phyloP scores from a whole-genome alignment of 2,113 vertebrate species.

The Hoplias malabaricus region DNA sequence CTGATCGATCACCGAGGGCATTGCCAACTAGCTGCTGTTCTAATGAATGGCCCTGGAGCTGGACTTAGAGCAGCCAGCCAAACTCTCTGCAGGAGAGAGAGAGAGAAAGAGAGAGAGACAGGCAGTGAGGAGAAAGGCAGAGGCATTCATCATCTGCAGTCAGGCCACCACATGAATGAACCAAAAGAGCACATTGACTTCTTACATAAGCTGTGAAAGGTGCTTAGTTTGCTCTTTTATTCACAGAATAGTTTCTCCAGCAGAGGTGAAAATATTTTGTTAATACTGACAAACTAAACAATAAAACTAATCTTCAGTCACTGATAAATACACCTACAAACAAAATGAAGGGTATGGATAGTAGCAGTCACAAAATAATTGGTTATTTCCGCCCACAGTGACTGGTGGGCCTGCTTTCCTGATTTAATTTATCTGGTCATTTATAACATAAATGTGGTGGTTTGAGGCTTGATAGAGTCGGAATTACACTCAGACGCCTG shows the following conservation, averaged over 20 bases:
- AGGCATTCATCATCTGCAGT: conserved; percentile 24
- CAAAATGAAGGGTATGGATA: background rate
- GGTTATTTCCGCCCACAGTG: background rate
- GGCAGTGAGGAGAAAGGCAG: background rate
- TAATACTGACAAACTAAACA: background rate
- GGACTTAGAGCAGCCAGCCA: conserved; percentile 10
- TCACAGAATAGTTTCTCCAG: background rate
- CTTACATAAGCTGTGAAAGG: conserved; percentile 9
- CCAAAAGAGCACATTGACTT: background rate
- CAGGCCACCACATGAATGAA: conserved; percentile 26
- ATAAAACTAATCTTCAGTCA: background rate
- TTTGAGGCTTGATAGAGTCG: background rate
- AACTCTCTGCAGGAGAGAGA: background rate
- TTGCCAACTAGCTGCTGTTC: conserved; percentile 35
- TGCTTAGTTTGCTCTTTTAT: background rate
- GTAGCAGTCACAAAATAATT: background rate
- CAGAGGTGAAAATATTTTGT: background rate
- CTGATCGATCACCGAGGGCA: conserved; percentile 40
- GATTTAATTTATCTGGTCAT: background rate
- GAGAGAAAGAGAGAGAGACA: too few relatives aligned
- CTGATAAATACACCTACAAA: background rate
- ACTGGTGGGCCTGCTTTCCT: background rate
- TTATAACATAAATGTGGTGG: background rate
- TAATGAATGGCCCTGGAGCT: conserved; percentile 24
- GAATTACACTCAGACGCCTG: background rate